Evolutionary conservation across 2,797 vertebrate species (phyloP).

Genomic region (Spinus pinus): DNA sequence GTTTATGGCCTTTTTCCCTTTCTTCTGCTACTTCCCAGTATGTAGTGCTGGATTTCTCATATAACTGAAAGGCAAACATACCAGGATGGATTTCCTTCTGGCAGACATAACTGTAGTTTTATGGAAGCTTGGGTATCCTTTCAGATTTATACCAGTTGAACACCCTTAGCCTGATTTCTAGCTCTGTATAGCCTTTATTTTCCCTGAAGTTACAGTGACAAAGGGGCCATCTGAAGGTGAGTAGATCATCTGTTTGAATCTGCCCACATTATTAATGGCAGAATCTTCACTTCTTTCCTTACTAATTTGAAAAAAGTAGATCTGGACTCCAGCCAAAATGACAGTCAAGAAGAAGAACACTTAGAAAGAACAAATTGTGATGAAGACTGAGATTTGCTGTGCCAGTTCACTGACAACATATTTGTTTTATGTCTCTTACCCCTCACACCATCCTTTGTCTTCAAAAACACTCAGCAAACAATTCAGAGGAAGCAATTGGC

Average conservation of each 20-base stretch:
- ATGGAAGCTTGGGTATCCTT: neutral
- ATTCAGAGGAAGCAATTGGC: neutral
- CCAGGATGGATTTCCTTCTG: neutral
- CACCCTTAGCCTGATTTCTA: neutral
- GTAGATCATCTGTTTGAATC: neutral
- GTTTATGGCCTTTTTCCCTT: neutral
- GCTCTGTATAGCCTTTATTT: neutral
- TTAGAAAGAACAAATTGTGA: neutral
- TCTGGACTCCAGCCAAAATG: neutral
- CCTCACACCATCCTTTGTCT: neutral
- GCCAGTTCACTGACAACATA: neutral
- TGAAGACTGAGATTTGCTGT: neutral
- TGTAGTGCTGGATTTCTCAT: neutral
- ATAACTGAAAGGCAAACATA: neutral
- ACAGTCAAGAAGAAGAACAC: neutral
- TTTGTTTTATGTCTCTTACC: neutral
- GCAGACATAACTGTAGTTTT: neutral
- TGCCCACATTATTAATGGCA: neutral
- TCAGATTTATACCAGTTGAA: neutral
- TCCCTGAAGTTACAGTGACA: neutral
- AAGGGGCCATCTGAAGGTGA: neutral
- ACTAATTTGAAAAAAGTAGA: neutral
- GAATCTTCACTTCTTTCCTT: neutral
- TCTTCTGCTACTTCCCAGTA: neutral
- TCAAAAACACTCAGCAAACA: slow-evolving; percentile 30